Percentiles rank a stretch among this genome's conserved stretches.
Evolutionary conservation across 2,888 invertebrate genomes (phyloP).

Genomic region (Idaea aversata): DNA sequence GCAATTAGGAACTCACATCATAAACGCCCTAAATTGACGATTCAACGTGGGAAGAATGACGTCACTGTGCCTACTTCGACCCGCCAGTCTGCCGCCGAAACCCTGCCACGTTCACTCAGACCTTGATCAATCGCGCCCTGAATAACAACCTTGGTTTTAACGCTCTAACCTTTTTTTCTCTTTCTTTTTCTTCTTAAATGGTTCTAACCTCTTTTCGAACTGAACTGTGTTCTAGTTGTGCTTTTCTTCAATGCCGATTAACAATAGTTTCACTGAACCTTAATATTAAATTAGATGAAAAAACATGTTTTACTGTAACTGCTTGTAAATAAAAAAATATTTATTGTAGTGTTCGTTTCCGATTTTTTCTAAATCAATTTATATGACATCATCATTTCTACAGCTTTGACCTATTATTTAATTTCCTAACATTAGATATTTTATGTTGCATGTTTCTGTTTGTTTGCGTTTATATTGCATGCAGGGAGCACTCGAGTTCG

Average conservation of each 20-base stretch:
- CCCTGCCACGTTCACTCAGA: slow-evolving; percentile 47
- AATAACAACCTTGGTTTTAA: slow-evolving; percentile 31
- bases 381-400: neutral
- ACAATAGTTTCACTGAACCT: no score
- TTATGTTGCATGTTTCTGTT: slow-evolving; percentile 24
- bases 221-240: no score
- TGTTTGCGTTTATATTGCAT: slow-evolving; percentile 65
- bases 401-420: neutral
- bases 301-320: no score
- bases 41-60: slow-evolving; percentile 48
- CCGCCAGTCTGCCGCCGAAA: slow-evolving; percentile 64
- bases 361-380: no score
- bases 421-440: slow-evolving; percentile 33
- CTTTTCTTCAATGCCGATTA: no score
- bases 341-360: no score
- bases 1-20: no score
- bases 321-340: no score
- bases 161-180: slow-evolving; percentile 22
- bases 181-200: slow-evolving; percentile 21
- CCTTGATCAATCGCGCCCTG: slow-evolving; percentile 57
- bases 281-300: no score
- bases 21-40: no score
- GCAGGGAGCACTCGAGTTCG: slow-evolving; percentile 59
- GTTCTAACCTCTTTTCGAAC: slow-evolving; percentile 1
- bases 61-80: slow-evolving; percentile 52